Evolutionary conservation across 2,113 vertebrate species (phyloP), one percentile per base, ranked within the genome.

Genomic region (Girardinichthys multiradiatus): DNA sequence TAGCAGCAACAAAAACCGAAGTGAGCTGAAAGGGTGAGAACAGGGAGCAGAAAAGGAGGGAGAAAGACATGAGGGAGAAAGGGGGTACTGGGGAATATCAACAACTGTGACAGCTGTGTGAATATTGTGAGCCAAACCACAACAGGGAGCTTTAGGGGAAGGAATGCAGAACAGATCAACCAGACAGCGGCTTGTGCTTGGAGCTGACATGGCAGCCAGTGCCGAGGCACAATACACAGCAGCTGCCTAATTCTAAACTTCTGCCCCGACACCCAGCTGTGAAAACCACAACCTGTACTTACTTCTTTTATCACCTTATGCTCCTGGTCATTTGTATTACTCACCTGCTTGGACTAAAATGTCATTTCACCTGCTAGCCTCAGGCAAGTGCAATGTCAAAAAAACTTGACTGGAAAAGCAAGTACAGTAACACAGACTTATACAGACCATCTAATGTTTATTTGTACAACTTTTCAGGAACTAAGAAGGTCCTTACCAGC

Each of bases 401-500:
- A 54, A 21, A 54, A 54, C 48, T n/a, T 54, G 48, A 54, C 7
- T 54, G 48, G 7, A 24, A 3, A 54, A 54, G 48, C 48, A 9
- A 8, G 21, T 54, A 54, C 48, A 54, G 48, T 54, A 54, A 24
- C 48, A 24, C 48, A 54, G 21, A 54, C 9, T 54, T 24, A 54
- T 24, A 54, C 48, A 54, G 48, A 54, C 17, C 35, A 10, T 10
- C 10, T 35, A 35, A 7, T 11, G 48, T n/a, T 54, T n/a, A n/a
- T 54, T n/a, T 24, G 48, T 1, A n/a, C 15, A 33, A 11, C 15
- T 12, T 33, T 4, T 3, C 17, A 30, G 24, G 21, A 62, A 6
- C n/a, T 17, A 6, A 33, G 26, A 39, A 17, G 33, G 12, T 24
- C 57, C 91, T 93, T 95, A 99, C 98, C 98, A 95, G 98, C 98